Evolutionary conservation across 2,113 vertebrate species (phyloP).

Genomic region (Burhinus oedicnemus): DNA sequence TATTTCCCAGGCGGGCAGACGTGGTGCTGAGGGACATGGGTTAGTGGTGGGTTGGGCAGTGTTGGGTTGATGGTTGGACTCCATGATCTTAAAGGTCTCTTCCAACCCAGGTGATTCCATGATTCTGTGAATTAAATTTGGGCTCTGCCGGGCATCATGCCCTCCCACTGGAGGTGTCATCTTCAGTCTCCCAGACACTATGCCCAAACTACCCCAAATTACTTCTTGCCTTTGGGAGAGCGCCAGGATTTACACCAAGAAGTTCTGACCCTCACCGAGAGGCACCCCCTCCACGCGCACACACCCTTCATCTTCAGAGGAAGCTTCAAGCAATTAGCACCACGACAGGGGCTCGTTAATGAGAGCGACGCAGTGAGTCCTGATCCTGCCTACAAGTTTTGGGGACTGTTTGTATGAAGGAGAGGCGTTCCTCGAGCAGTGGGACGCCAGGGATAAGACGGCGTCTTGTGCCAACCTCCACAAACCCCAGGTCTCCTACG

Average conservation of each 20-base stretch:
- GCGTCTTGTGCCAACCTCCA: background rate
- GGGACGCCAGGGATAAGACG: rapidly evolving
- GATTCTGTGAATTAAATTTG: no score
- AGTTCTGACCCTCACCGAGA: background rate
- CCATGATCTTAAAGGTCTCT: no score
- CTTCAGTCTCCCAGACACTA: background rate
- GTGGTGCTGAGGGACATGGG: no score
- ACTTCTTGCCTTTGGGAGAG: background rate
- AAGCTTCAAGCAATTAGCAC: background rate
- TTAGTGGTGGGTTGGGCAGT: no score
- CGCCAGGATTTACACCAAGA: background rate
- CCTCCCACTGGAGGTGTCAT: background rate
- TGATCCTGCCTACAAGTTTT: background rate
- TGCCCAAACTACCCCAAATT: background rate
- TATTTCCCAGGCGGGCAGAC: no score
- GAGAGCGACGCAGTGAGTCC: background rate
- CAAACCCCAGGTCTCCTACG: background rate
- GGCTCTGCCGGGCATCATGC: background rate
- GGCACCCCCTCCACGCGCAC: rapidly evolving
- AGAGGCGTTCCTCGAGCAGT: background rate
- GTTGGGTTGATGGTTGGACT: no score
- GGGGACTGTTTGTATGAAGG: background rate
- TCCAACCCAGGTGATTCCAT: no score
- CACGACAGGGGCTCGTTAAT: background rate
- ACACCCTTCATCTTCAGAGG: background rate